Percentiles rank a stretch among this genome's conserved stretches.
Evolutionary conservation across 1,140 invertebrate species (phyloP).

Genomic region (Monochamus saltuarius): DNA sequence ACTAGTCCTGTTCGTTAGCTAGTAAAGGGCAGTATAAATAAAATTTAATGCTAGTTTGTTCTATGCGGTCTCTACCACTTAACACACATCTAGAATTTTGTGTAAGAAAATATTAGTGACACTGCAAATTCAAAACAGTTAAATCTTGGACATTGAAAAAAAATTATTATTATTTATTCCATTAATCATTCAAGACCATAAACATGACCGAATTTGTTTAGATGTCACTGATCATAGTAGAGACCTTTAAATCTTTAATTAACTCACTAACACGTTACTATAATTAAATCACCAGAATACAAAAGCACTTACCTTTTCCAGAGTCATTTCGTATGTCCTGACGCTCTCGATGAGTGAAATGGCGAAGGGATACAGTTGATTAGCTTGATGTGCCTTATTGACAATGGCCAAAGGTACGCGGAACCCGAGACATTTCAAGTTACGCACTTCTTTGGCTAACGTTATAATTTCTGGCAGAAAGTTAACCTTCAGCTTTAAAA

Average conservation of each 20-base stretch:
- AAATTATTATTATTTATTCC: too few species aligned
- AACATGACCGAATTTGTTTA: too few species aligned
- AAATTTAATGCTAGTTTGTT: not conserved
- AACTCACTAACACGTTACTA: slow-evolving; percentile 1
- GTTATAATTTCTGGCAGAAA: slow-evolving; percentile 98
- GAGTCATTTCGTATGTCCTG: slow-evolving; percentile 91
- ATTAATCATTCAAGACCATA: too few species aligned
- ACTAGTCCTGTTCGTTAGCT: slow-evolving; percentile 44
- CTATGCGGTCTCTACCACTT: not conserved
- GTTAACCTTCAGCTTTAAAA: slow-evolving; percentile 94
- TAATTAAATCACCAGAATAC: not conserved
- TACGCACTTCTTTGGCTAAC: slow-evolving; percentile 96
- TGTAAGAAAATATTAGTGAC: not conserved
- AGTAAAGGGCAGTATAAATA: slow-evolving; percentile 8
- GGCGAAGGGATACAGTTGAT: slow-evolving; percentile 97
- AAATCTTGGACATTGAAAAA: too few species aligned
- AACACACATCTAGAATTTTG: not conserved
- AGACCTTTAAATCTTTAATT: not conserved
- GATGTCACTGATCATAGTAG: too few species aligned
- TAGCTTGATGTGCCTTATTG: slow-evolving; percentile 98
- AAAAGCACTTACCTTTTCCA: slow-evolving; percentile 81
- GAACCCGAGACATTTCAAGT: slow-evolving; percentile 95
- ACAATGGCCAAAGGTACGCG: slow-evolving; percentile 96
- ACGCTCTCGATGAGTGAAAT: slow-evolving; percentile 98
- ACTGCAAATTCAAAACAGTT: too few species aligned